Base-by-base conservation (phyloP, 2,797 vertebrate genomes). In the Microctenopoma lineatum region DNA sequence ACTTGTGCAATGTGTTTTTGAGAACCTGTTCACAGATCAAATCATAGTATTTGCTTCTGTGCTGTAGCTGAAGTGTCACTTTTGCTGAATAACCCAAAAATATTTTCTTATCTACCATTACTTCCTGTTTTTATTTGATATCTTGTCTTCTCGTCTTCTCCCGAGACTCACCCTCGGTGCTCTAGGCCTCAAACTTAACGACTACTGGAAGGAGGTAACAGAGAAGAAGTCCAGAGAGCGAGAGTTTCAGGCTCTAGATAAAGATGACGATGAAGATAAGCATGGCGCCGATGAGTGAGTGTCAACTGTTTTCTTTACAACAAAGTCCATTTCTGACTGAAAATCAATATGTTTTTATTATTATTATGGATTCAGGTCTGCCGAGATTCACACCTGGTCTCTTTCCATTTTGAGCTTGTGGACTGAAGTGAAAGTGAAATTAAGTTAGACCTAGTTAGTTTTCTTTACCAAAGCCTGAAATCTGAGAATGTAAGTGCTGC, bases 161-260 rank as follows among this genome's bases (percentile, higher is more conserved):
- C 44, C 58, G 50, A 95, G 95, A 75, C 82, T 91, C 64, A 95
- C 86, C 26, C 84, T 95, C 1, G 83, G 90, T 42, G 94, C 93
- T 27, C 85, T 96, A 82, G 94, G 93, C 32, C 74, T 94, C 58
- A 96, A 96, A 73, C 94, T 96, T 57, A 95, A 95, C 7, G 92
- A 93, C 79, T 95, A 93, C 84, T 96, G 94, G 95, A 94, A 88
- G 32, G 94, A 90, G 51, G 92, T 94, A 62, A 89, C 67, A 32
- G 89, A 89, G 67, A 93, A 93, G 70, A 94, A 80, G 80, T 89
- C 89, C 53, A 92, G 88, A 79, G 92, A 89, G 59, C 78, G 89
- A 79, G 83, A 77, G 75, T 79, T 89, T 73, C 82, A 80, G 39
- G 86, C 90, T 39, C 5, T 86, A 3, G 81, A 90, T 9, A 84